These are phyloP conservation scores for Drosophila mayaguana DNA, from an alignment of 2,888 invertebrate species.

Conservation along the genomic window DNA sequence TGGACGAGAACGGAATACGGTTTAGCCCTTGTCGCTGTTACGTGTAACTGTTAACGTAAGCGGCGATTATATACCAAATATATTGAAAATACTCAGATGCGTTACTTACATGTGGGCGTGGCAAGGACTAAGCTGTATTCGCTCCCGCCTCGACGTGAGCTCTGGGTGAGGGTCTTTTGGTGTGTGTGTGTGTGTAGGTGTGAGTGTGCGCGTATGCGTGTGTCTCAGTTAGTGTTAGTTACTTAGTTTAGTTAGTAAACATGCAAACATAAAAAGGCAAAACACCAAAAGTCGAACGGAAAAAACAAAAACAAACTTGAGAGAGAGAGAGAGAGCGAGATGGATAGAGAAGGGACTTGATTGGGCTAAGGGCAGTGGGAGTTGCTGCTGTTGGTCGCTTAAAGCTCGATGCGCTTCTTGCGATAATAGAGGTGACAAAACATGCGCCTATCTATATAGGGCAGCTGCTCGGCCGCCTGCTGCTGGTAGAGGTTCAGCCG, in stretches of 20 bases:
- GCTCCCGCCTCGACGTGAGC: constrained; percentile 63
- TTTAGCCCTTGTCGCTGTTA: constrained; percentile 84
- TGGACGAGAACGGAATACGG: constrained; percentile 83
- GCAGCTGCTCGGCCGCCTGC: constrained; percentile 72
- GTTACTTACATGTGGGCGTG: constrained; percentile 82
- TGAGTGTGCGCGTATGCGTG: constrained; percentile 15
- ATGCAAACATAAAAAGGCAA: constrained; percentile 30
- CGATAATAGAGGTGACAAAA: constrained; percentile 83
- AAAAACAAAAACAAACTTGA: constrained; percentile 23
- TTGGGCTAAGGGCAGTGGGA: neutral
- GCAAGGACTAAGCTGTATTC: constrained; percentile 85
- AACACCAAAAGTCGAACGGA: constrained; percentile 10
- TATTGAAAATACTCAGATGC: constrained; percentile 53
- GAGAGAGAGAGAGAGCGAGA: constrained; percentile 4
- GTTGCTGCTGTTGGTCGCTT: constrained; percentile 18
- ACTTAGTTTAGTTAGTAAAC: constrained; percentile 18
- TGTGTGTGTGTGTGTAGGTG: constrained; percentile 4
- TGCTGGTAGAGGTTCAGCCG: constrained; percentile 70
- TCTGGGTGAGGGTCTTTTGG: constrained; percentile 12
- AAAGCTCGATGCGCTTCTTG: constrained; percentile 82
- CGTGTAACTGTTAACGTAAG: constrained; percentile 76
- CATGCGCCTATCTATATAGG: constrained; percentile 83
- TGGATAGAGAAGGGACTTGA: neutral
- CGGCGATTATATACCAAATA: constrained; percentile 65
- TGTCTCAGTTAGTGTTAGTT: constrained; percentile 37